Percentiles rank a stretch among this genome's conserved stretches.
These are phyloP conservation scores for Solenodon paradoxus DNA, from an alignment of 2,113 vertebrate species.

Conservation along the genomic window DNA sequence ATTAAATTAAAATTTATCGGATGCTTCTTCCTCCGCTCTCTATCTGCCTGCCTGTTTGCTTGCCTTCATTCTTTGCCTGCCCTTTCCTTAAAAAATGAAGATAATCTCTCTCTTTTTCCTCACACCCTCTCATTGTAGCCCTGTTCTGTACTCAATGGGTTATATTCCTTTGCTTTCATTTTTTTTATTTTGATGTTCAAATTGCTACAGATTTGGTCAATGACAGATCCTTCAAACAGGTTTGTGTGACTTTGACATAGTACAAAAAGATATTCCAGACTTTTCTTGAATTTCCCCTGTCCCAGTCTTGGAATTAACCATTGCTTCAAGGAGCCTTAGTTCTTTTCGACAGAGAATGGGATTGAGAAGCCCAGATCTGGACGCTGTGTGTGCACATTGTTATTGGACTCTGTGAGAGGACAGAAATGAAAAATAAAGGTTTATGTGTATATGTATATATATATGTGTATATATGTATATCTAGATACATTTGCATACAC, in stretches of 20 bases:
- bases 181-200: not conserved
- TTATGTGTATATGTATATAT: not conserved
- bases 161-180: not conserved
- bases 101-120: not conserved
- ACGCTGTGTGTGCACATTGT: not conserved
- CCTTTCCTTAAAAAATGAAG: no score
- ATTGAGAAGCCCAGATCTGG: not conserved
- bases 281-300: not conserved
- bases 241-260: not conserved
- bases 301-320: not conserved
- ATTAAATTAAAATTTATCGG: no score
- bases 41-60: no score
- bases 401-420: not conserved
- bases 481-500: no score
- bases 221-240: not conserved
- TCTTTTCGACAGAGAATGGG: not conserved
- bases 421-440: not conserved
- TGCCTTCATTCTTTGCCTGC: not conserved
- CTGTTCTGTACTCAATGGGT: not conserved
- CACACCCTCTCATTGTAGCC: not conserved
- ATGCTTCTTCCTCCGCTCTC: no score
- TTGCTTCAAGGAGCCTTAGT: not conserved
- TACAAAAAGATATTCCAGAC: not conserved
- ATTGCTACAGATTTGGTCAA: not conserved
- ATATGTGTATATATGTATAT: not conserved